Evolutionary conservation across 2,113 vertebrate species (phyloP).

Genomic region (Paradoxurus hermaphroditus): DNA sequence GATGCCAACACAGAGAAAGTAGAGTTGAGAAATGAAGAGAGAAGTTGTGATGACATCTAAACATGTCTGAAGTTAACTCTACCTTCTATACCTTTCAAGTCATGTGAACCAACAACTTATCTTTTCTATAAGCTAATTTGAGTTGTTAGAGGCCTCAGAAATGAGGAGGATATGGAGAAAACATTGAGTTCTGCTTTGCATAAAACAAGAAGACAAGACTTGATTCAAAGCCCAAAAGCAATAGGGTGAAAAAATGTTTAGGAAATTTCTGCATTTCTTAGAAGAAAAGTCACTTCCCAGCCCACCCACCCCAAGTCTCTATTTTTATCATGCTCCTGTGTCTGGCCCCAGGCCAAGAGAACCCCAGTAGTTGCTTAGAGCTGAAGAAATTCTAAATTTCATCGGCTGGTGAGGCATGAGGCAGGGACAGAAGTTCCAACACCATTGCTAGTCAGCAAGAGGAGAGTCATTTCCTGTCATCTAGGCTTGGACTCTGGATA

Average conservation of each 20-base stretch:
- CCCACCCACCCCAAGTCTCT: background rate
- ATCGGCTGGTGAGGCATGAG: background rate
- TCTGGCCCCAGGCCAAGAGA: background rate
- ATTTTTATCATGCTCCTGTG: background rate
- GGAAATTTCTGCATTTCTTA: background rate
- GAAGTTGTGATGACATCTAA: background rate
- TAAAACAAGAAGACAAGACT: background rate
- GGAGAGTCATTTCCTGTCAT: background rate
- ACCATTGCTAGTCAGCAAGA: background rate
- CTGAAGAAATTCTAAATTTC: background rate
- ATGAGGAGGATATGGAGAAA: background rate
- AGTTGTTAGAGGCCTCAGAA: background rate
- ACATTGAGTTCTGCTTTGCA: background rate
- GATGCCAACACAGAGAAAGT: background rate
- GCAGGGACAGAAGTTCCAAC: background rate
- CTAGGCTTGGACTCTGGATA: background rate
- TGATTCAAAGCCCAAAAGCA: background rate
- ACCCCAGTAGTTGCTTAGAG: background rate
- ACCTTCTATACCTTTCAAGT: background rate
- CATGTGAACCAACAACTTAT: background rate
- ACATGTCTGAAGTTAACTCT: background rate
- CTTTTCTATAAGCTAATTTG: background rate
- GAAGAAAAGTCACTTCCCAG: constrained; percentile 4
- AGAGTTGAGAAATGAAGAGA: background rate
- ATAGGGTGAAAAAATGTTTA: background rate